Base-by-base conservation (phyloP, 2,888 invertebrate genomes). In the Mimumesa dahlbomi region DNA sequence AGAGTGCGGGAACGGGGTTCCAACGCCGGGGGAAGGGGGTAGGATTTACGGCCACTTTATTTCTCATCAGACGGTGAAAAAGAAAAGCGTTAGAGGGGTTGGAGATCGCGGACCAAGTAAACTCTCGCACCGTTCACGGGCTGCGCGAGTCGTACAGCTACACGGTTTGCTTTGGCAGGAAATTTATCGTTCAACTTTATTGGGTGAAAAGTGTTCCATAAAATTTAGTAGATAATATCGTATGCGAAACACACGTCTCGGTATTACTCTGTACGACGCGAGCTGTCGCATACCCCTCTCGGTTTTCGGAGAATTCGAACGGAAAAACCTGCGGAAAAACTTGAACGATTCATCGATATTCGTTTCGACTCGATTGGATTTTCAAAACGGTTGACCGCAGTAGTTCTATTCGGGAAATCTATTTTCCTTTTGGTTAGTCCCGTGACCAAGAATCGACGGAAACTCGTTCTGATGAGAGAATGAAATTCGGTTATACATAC, bases 21-120 rank as follows among this genome's bases (percentile, higher is more conserved):
- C 7, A 40, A 14, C 16, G 40, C 4, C 4, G 36, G n/a, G n/a
- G 54, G 68, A 53, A 36, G 50, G 53, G 62, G 61, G 53, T 43
- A 73, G 81, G 77, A 84, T 85, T 86, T 85, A 84, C 85, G 85
- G 77, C 80, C 84, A 82, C 85, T 86, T 86, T 84, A 84, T 85
- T 85, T 85, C 84, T 85, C 86, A 83, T 85, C 84, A 82, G 82
- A 77, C 76, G 75, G 70, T 56, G 62, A 65, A 59, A 73, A 79
- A 77, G 75, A 71, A 77, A 63, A 54, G 22, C 19, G 13, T 4
- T 3, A 7, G 5, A 38, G 22, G 31, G 16, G 19, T 6, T 21
- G 9, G n/a, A 19, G 34, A 31, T 25, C 14, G 16, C 18, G 5
- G 59, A 25, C 42, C 31, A 11, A n/a, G n/a, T n/a, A n/a, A n/a